phyloP scores from a whole-genome alignment of 2,113 vertebrate species.

The Erpornis zantholeuca region DNA sequence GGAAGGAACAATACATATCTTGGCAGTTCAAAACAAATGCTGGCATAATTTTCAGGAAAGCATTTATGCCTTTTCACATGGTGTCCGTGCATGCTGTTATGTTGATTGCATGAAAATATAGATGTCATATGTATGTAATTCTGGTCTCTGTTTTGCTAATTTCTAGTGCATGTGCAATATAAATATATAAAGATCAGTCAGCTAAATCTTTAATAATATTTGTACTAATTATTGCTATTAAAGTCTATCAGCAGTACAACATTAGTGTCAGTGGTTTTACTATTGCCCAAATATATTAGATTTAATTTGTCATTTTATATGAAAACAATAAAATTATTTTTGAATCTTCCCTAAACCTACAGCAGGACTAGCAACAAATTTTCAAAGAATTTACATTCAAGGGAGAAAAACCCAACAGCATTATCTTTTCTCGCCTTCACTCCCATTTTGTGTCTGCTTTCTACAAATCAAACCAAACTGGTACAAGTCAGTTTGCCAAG shows the following conservation, averaged over 20 bases:
- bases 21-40: background rate
- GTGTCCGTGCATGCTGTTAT: background rate
- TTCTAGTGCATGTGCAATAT: background rate
- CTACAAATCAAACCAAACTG: background rate
- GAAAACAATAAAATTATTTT: background rate
- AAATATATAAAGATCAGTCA: background rate
- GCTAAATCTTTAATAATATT: background rate
- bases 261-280: background rate
- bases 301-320: background rate
- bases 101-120: background rate
- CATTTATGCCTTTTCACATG: background rate
- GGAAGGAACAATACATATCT: background rate
- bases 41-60: background rate
- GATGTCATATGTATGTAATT: background rate
- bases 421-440: background rate
- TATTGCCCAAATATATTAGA: background rate
- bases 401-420: background rate
- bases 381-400: background rate
- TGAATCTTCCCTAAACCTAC: background rate
- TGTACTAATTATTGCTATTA: background rate
- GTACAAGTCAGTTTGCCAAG: background rate
- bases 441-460: background rate
- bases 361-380: background rate
- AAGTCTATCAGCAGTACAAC: background rate
- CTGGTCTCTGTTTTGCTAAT: background rate